Conservation (phyloP, 2,888 invertebrate species). For the Epinotia brunnichana region DNA sequence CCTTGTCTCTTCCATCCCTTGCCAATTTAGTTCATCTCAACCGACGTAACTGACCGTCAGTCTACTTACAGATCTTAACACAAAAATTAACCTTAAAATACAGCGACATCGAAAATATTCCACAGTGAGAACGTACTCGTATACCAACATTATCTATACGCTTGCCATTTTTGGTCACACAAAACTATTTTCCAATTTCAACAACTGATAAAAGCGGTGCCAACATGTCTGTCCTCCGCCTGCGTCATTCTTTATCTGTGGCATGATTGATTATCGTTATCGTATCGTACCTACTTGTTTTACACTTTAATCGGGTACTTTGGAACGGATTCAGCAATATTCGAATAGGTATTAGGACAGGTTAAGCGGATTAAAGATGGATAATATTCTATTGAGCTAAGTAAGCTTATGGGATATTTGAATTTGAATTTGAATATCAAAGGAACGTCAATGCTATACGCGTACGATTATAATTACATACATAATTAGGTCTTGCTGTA, state of each 20-base stretch:
- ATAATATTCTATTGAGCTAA: not conserved
- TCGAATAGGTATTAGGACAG: constrained; percentile 22
- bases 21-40: too few relatives aligned
- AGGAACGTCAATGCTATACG: constrained; percentile 1
- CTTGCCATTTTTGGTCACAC: not conserved
- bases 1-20: too few relatives aligned
- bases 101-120: too few relatives aligned
- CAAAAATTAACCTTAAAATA: too few relatives aligned
- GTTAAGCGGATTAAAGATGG: constrained; percentile 11
- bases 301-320: constrained; percentile 7
- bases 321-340: constrained; percentile 22
- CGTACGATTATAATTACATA: not conserved
- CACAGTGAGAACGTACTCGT: not conserved
- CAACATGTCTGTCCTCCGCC: constrained; percentile 24
- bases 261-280: constrained; percentile 33
- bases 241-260: constrained; percentile 29
- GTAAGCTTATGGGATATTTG: not conserved
- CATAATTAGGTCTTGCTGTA: not conserved
- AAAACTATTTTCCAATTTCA: not conserved
- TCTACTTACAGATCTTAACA: too few relatives aligned
- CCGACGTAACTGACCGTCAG: too few relatives aligned
- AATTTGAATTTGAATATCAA: too few relatives aligned
- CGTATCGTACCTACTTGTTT: constrained; percentile 9
- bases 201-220: constrained; percentile 26
- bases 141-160: not conserved